phyloP scores from a whole-genome alignment of 2,797 vertebrate species.

The Amphiprion clarkii region DNA sequence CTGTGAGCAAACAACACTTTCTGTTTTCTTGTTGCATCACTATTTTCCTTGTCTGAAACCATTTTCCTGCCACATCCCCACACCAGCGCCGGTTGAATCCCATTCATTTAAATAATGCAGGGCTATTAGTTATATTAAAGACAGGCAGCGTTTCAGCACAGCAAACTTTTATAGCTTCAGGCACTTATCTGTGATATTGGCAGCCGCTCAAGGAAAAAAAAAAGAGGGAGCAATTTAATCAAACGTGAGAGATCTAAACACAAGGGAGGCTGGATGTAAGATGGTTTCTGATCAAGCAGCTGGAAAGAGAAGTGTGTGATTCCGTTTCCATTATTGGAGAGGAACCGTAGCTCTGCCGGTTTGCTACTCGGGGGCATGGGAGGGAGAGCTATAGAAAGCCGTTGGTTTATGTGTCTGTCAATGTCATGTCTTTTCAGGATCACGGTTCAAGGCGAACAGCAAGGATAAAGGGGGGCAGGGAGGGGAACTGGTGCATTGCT shows the following conservation, averaged over 20 bases:
- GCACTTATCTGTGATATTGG: conserved; percentile 54
- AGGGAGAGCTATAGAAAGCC: conserved; percentile 64
- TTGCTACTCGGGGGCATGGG: conserved; percentile 55
- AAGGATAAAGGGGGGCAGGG: conserved; percentile 53
- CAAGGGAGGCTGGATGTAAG: conserved; percentile 47
- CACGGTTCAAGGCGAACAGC: conserved; percentile 71
- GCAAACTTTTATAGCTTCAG: conserved; percentile 55
- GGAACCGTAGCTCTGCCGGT: conserved; percentile 51
- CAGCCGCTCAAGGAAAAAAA: conserved; percentile 39
- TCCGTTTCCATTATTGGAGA: conserved; percentile 60
- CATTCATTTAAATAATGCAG: conserved; percentile 62
- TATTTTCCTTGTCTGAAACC: conserved; percentile 20
- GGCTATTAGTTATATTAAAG: conserved; percentile 69
- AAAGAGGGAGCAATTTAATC: conserved; percentile 61
- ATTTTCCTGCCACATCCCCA: conserved; percentile 1
- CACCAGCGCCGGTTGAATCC: conserved; percentile 27
- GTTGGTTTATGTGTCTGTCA: conserved; percentile 79
- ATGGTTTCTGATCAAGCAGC: conserved; percentile 62
- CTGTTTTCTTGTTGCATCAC: conserved; percentile 16
- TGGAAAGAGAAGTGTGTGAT: conserved; percentile 39
- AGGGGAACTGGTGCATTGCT: conserved; percentile 62
- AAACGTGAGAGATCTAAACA: conserved; percentile 69
- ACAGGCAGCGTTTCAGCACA: conserved; percentile 41
- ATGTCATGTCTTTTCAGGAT: conserved; percentile 80
- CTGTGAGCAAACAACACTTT: conserved; percentile 4